Base-by-base conservation (phyloP, 2,113 vertebrate species). In the Phainopepla nitens region DNA sequence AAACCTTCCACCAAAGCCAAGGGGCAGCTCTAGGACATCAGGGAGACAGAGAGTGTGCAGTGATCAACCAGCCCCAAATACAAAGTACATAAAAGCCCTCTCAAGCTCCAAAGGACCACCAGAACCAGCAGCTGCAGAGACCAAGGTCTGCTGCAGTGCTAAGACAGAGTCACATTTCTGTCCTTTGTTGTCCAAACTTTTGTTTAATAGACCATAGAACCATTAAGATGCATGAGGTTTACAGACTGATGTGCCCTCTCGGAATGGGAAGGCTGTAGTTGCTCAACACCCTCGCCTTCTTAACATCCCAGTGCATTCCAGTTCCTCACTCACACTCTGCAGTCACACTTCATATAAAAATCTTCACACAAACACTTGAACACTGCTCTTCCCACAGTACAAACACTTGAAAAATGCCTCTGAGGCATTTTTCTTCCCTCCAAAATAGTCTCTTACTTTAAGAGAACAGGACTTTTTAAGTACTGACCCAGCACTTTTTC, bases 181-280 rank as follows among this genome's bases (percentile, higher is more conserved):
- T 8, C 76, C 42, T 82, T 47, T 28, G 49, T 41, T 80, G 39
- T 73, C 58, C 76, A 70, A 92, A 71, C 35, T 53, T 21, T 27
- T 33, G 51, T 96, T 95, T 93, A 96, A 95, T 89, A 81, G 86
- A 72, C 9, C 81, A 88, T 0, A 62, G 87, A 69, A 82, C 47
- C 53, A 58, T 36, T 51, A 60, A 11, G 79, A 79, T 44, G 62
- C 2, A 6, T 54, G 49, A 44, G 50, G 7, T 54, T 95, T 82
- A 96, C 68, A 86, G 47, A 64, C 15, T 24, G 44, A 66, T 54
- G 28, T 66, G 73, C 66, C 50, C 50, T 29, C 72, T 28, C 11
- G 54, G 53, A 62, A 72, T 35, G 86, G 69, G 54, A 82, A 29
- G 7, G 25, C 44, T 23, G 42, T 1, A 50, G 86, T 62, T 87